A percentile compares a stretch with the other conserved stretches of the same genome.
phyloP scores from a whole-genome alignment of 2,797 vertebrate species.

The Eptatretus atami region DNA sequence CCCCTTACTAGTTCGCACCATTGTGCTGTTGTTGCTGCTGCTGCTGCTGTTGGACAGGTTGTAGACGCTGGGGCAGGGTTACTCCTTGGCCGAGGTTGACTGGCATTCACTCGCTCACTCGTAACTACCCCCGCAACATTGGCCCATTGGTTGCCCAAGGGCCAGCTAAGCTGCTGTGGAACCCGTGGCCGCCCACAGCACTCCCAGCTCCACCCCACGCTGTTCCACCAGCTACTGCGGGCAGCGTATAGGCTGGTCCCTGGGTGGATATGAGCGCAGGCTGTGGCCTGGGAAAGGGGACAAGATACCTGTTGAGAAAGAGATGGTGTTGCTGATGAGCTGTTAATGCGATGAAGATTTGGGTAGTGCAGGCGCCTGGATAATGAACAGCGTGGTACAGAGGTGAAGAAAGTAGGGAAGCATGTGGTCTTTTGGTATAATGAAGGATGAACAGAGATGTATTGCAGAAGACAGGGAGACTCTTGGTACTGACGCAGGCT shows the following conservation, averaged over 20 bases:
- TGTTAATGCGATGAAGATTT: too few species aligned
- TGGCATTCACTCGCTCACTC: slow-evolving; percentile 6
- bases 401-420: too few species aligned
- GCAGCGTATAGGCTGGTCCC: background rate
- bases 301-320: background rate
- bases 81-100: slow-evolving; percentile 11
- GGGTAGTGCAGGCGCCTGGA: too few species aligned
- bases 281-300: background rate
- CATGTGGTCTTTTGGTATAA: too few species aligned
- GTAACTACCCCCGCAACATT: slow-evolving; percentile 15
- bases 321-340: too few species aligned
- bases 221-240: background rate
- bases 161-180: slow-evolving; percentile 16
- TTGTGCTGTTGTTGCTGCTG: slow-evolving; percentile 28
- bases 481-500: background rate
- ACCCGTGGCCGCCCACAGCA: slow-evolving; percentile 22
- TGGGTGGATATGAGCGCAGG: background rate
- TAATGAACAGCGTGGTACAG: too few species aligned
- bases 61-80: slow-evolving; percentile 11
- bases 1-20: slow-evolving; percentile 48
- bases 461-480: background rate
- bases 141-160: slow-evolving; percentile 10
- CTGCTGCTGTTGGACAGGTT: background rate
- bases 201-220: slow-evolving; percentile 15
- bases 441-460: background rate